Base-by-base conservation (phyloP, 2,888 invertebrate genomes). In the Xestia c-nigrum region DNA sequence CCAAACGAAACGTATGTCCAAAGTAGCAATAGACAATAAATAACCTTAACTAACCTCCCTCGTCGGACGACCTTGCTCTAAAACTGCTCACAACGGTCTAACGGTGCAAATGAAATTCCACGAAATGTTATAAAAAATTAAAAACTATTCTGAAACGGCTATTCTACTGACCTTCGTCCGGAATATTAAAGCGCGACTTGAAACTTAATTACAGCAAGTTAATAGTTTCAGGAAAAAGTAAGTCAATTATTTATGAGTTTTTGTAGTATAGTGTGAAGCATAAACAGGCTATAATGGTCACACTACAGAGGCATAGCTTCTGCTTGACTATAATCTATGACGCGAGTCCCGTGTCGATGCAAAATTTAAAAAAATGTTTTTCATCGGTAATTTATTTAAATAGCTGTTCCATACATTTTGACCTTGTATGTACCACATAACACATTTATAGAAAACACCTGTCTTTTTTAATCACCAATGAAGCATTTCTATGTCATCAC, bases 1-100 rank as follows among this genome's bases (percentile, higher is more conserved):
- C 19, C 31, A 31, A 43, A 68, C 12, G 71, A 61, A 69, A 12
- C 46, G 38, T 43, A 12, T 50, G 59, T 40, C 46, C 14, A 31
- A 65, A 68, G 68, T 76, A 63, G 55, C 69, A 47, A 66, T 74
- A 73, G 52, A 68, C 55, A 72, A 75, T 84, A 85, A 84, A 82
- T 75, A 64, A 85, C 80, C 75, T 80, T 40, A 72, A 72, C 76
- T 66, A 65, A 81, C 85, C 55, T 72, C 63, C 57, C 40, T 14
- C 70, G 38, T 3, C 31, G 5, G 72, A 16, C 64, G 68, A 61
- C 85, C 85, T 85, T 63, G 81, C 57, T 76, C 69, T 76, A 76
- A 72, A 85, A 85, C 55, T 68, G 82, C 50, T 85, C 72, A 80
- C 72, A 82, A 52, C 61, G 64, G 59, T 64, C n/a, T 19, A 31